Evolutionary conservation across 1,140 invertebrate species (phyloP).

Genomic region (Macrosteles quadrilineatus): DNA sequence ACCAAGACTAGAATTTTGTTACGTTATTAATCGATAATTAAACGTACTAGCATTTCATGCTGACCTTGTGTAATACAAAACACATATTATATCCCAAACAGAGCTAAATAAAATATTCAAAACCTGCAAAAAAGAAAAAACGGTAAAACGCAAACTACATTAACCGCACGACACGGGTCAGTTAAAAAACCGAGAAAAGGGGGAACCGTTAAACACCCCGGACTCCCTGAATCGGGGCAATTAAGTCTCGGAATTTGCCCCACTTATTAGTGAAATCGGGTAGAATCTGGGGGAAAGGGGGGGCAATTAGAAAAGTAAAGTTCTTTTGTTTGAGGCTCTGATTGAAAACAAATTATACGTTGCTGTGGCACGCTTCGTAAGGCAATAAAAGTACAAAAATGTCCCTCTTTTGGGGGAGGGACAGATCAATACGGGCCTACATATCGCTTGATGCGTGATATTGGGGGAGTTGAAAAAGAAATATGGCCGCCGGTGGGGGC

Average conservation of each 20-base stretch:
- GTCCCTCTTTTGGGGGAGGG: not conserved
- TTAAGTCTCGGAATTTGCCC: constrained; percentile 1
- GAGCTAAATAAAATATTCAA: too few species aligned
- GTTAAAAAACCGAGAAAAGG: too few species aligned
- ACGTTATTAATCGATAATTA: too few species aligned
- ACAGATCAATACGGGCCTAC: constrained; percentile 14
- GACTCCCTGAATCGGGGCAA: too few species aligned
- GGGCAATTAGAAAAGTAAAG: not conserved
- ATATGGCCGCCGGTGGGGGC: constrained; percentile 21
- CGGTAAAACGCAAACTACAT: too few species aligned
- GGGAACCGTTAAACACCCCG: too few species aligned
- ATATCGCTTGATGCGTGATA: constrained; percentile 26
- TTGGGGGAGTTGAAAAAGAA: constrained; percentile 25
- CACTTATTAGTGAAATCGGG: constrained; percentile 10
- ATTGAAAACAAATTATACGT: constrained; percentile 7
- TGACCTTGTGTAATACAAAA: too few species aligned
- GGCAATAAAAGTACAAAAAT: constrained; percentile 9
- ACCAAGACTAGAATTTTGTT: too few species aligned
- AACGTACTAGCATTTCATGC: too few species aligned
- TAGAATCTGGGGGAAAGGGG: not conserved
- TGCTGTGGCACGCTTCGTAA: not conserved
- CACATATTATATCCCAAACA: too few species aligned
- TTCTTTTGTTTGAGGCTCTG: not conserved
- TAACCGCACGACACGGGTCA: too few species aligned
- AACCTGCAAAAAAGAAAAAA: too few species aligned